Conservation (phyloP, 1,140 invertebrate species). For the Drosophila bifasciata region DNA sequence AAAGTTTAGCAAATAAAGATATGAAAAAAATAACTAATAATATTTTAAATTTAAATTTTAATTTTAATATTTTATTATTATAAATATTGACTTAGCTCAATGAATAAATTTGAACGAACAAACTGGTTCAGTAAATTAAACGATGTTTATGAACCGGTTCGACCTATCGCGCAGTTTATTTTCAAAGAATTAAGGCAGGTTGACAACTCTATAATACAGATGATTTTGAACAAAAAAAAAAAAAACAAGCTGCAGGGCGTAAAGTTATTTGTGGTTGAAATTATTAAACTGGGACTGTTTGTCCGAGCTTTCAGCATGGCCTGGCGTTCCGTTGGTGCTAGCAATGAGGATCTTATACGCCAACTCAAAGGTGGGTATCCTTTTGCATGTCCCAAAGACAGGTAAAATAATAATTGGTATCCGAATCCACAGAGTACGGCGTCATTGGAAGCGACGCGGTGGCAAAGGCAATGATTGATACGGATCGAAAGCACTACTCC, state of each 20-base stretch:
- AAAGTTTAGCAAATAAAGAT: too few relatives aligned
- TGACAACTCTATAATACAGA: conserved; percentile 12
- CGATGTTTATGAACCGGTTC: too few relatives aligned
- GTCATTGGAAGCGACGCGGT: conserved; percentile 93
- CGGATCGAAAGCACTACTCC: conserved; percentile 92
- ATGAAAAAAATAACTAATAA: too few relatives aligned
- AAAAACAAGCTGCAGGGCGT: conserved; percentile 36
- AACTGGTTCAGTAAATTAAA: too few relatives aligned
- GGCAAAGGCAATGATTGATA: conserved; percentile 92
- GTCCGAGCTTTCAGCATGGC: conserved; percentile 85
- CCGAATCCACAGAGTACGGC: conserved; percentile 89
- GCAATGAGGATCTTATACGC: conserved; percentile 92
- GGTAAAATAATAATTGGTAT: conserved; percentile 32
- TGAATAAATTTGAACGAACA: too few relatives aligned
- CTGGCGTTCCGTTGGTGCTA: conserved; percentile 93
- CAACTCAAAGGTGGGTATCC: conserved; percentile 90
- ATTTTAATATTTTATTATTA: too few relatives aligned
- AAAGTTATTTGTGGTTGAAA: conserved; percentile 18
- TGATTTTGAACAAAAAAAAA: conserved; percentile 17
- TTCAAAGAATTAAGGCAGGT: too few relatives aligned
- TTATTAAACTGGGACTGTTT: conserved; percentile 60
- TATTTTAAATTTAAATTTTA: too few relatives aligned
- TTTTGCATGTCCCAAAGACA: background rate
- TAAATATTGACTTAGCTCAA: too few relatives aligned
- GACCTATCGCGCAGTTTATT: too few relatives aligned